Evolutionary conservation across 2,113 vertebrate genomes (phyloP).

Genomic region (Gasterosteus nipponicus): DNA sequence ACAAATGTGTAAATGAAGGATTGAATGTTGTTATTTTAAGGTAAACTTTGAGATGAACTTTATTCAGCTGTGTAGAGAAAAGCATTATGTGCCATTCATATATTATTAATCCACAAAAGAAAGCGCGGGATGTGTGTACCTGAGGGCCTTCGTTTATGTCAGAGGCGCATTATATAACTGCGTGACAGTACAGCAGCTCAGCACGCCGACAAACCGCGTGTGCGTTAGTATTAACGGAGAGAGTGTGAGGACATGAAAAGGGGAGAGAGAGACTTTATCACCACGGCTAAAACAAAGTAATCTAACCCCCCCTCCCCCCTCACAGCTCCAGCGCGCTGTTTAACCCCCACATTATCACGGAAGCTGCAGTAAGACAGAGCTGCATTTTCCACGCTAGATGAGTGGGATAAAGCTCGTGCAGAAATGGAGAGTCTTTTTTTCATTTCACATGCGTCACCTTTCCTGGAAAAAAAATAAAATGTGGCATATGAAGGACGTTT

Average conservation of each 20-base stretch:
- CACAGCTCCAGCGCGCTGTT: constrained; percentile 15
- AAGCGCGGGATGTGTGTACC: not conserved
- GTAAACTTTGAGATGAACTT: not conserved
- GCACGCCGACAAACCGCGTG: not conserved
- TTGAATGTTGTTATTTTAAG: not conserved
- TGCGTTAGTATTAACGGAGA: not conserved
- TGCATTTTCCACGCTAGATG: not conserved
- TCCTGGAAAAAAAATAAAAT: not conserved
- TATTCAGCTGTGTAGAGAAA: not conserved
- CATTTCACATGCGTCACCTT: not conserved
- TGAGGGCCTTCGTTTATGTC: not conserved
- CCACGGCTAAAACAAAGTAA: constrained; percentile 50
- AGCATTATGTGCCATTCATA: not conserved
- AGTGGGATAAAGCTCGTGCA: not conserved
- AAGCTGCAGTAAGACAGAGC: constrained; percentile 17
- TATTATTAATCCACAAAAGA: not conserved
- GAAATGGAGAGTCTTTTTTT: not conserved
- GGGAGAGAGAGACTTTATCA: constrained; percentile 36
- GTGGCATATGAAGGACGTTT: too few relatives aligned
- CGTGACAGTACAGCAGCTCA: not conserved
- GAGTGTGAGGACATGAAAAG: not conserved
- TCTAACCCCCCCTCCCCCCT: constrained; percentile 54
- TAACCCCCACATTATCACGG: constrained; percentile 33
- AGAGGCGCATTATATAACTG: not conserved
- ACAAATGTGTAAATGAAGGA: not conserved